Evolutionary conservation across 2,888 invertebrate genomes (phyloP).

Genomic region (Hemistola chrysoprasaria): DNA sequence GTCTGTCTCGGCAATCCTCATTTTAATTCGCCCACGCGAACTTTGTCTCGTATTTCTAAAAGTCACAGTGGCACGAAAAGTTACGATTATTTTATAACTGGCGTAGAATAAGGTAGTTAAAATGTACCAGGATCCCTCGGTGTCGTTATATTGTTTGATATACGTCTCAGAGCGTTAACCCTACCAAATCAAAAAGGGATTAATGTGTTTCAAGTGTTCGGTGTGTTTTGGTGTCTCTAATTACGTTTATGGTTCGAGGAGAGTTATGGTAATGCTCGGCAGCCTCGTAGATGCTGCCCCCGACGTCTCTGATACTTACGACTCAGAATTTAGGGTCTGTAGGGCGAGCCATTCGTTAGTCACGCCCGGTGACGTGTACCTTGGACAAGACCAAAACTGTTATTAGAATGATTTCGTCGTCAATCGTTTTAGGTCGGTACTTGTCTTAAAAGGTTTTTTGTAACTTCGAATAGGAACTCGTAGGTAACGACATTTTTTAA

Average conservation of each 20-base stretch:
- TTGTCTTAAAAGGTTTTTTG: slow-evolving; percentile 65
- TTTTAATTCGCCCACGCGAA: slow-evolving; percentile 50
- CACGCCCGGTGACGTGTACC: slow-evolving; percentile 82
- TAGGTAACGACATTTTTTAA: slow-evolving; percentile 9
- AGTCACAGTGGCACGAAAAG: slow-evolving; percentile 45
- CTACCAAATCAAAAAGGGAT: slow-evolving; percentile 68
- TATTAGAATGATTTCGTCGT: slow-evolving; percentile 74
- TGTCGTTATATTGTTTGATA: slow-evolving; percentile 48
- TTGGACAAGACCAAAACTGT: slow-evolving; percentile 82
- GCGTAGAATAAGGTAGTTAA: slow-evolving; percentile 34
- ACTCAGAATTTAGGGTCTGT: slow-evolving; percentile 81
- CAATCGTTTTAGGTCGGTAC: slow-evolving; percentile 55
- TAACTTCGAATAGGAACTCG: slow-evolving; percentile 30
- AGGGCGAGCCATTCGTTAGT: slow-evolving; percentile 82
- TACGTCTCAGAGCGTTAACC: slow-evolving; percentile 61
- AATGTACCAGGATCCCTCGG: slow-evolving; percentile 55
- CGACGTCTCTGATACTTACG: slow-evolving; percentile 77
- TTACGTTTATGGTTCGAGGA: slow-evolving; percentile 70
- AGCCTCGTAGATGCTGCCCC: slow-evolving; percentile 61
- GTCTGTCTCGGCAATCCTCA: slow-evolving; percentile 44
- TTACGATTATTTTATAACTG: slow-evolving; percentile 56
- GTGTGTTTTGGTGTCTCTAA: slow-evolving; percentile 75
- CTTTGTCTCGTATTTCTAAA: slow-evolving; percentile 43
- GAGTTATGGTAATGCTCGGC: slow-evolving; percentile 77
- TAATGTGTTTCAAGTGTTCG: slow-evolving; percentile 72